phyloP scores from a whole-genome alignment of 2,113 vertebrate genomes.

The Callopanchax toddi region DNA sequence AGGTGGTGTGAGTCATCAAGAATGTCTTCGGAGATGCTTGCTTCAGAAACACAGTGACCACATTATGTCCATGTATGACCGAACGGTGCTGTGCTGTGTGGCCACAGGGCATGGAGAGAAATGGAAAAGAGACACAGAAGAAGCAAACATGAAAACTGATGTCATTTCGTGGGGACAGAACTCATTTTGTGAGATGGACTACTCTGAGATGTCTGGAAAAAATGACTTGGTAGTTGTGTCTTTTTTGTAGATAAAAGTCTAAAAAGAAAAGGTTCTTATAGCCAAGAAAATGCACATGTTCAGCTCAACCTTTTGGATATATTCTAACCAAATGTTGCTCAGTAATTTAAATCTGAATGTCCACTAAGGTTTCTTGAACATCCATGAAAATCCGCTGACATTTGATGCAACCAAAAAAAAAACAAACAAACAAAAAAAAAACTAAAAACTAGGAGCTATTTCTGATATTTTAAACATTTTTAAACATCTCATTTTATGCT shows the following conservation, averaged over 20 bases:
- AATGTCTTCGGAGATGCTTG: conserved; percentile 63
- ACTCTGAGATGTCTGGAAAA: conserved; percentile 17
- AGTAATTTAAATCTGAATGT: conserved; percentile 3
- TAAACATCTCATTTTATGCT: too few species aligned
- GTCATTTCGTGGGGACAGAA: conserved; percentile 47
- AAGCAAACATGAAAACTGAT: conserved; percentile 46
- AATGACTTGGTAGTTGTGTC: conserved; percentile 13
- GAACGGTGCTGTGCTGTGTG: conserved; percentile 27
- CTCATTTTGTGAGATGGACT: conserved; percentile 21
- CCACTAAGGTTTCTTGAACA: too few species aligned
- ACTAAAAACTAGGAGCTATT: too few species aligned
- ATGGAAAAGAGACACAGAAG: conserved; percentile 34
- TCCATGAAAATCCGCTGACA: conserved; percentile 23
- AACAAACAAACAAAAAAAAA: too few species aligned
- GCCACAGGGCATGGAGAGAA: conserved; percentile 39
- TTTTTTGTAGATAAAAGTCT: conserved; percentile 13
- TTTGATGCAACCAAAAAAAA: too few species aligned
- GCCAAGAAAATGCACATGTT: background rate
- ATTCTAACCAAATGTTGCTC: background rate
- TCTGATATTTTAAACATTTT: background rate
- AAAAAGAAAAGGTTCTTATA: background rate
- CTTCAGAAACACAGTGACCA: conserved; percentile 58
- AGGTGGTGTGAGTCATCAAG: conserved; percentile 74
- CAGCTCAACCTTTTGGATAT: background rate
- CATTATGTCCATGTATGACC: conserved; percentile 59